A percentile compares a stretch with the other conserved stretches of the same genome.
Conservation (phyloP, 92 coral and sea anemone species). For the Plumapathes pennacea region DNA sequence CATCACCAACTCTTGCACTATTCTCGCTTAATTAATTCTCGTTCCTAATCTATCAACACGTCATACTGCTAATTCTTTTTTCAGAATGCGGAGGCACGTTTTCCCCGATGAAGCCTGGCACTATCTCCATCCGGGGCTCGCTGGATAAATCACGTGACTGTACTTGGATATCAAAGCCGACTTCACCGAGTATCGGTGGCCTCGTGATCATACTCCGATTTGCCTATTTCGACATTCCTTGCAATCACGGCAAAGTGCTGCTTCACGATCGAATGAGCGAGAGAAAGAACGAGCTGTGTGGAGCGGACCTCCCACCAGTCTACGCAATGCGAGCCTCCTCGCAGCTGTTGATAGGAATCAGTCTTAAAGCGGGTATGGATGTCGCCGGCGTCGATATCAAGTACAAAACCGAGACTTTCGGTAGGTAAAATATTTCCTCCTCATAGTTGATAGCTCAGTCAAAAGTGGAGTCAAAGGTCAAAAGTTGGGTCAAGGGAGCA, state of each 20-base stretch:
- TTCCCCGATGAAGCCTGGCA: conserved; percentile 45
- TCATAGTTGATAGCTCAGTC: too few species aligned
- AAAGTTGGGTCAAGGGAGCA: too few species aligned
- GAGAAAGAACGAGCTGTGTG: conserved; percentile 41
- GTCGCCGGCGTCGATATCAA: conserved; percentile 59
- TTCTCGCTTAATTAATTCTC: too few species aligned
- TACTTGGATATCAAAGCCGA: conserved; percentile 66
- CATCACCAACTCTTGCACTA: too few species aligned
- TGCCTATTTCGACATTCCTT: conserved; percentile 70
- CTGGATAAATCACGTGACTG: conserved; percentile 30
- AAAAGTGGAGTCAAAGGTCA: too few species aligned
- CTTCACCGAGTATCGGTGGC: conserved; percentile 30
- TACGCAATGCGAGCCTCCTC: conserved; percentile 47
- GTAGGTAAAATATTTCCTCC: too few species aligned
- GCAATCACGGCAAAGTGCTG: conserved; percentile 54
- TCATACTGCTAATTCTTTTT: too few species aligned
- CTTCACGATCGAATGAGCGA: conserved; percentile 26
- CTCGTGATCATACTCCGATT: conserved; percentile 50
- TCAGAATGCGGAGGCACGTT: conserved; percentile 63
- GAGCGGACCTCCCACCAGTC: conserved; percentile 41
- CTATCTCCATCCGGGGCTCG: conserved; percentile 53
- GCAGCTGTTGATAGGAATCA: conserved; percentile 47
- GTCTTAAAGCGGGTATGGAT: conserved; percentile 45
- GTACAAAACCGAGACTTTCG: conserved; percentile 56
- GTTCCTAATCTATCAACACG: too few species aligned